phyloP scores from a whole-genome alignment of 2,888 invertebrate species.

The Norana najaformis region DNA sequence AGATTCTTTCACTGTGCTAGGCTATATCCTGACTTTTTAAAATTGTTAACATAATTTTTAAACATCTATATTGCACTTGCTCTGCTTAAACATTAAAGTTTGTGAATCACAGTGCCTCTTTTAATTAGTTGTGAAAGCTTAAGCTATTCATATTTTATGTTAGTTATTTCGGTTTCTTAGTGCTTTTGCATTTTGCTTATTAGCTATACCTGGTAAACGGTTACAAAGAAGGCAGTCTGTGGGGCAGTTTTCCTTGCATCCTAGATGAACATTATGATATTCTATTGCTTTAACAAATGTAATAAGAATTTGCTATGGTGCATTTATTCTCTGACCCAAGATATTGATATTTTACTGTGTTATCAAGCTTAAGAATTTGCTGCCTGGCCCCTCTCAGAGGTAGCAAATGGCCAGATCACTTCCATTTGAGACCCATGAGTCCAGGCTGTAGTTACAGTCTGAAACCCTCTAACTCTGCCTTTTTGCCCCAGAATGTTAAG shows the following conservation, averaged over 20 bases:
- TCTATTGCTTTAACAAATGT: not conserved
- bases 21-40: not conserved
- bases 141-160: not conserved
- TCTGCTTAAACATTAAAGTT: not conserved
- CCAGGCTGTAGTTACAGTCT: too few relatives aligned
- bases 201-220: too few relatives aligned
- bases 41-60: not conserved
- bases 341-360: too few relatives aligned
- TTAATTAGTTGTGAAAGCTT: not conserved
- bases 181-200: not conserved
- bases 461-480: too few relatives aligned
- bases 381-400: too few relatives aligned
- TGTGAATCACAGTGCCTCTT: not conserved
- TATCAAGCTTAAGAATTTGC: too few relatives aligned
- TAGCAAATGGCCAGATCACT: too few relatives aligned
- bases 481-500: too few relatives aligned
- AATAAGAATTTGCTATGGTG: too few relatives aligned
- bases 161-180: not conserved
- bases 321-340: too few relatives aligned
- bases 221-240: not conserved
- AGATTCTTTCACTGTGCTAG: not conserved
- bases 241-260: not conserved
- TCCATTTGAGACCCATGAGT: too few relatives aligned
- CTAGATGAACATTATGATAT: not conserved
- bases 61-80: not conserved